Percentiles rank a stretch among this genome's conserved stretches.
phyloP scores from a whole-genome alignment of 1,140 invertebrate genomes.

The Halictus rubicundus region DNA sequence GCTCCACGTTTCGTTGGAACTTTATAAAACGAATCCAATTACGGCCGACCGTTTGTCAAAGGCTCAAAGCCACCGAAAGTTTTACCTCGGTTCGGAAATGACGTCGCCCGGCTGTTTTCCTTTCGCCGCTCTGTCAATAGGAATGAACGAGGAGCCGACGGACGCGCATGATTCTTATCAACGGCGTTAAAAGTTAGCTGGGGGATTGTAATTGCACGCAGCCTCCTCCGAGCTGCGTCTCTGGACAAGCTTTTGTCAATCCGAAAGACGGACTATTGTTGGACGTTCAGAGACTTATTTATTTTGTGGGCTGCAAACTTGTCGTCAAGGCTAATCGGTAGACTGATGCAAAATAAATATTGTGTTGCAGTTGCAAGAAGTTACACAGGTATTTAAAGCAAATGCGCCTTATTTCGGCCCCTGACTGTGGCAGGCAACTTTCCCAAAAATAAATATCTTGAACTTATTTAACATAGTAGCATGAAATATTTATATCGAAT shows the following conservation, averaged over 20 bases:
- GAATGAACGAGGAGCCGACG: constrained; percentile 33
- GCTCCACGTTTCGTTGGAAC: constrained; percentile 63
- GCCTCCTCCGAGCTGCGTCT: no score
- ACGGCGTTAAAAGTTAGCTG: constrained; percentile 14
- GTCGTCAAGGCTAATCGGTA: no score
- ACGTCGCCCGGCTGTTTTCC: constrained; percentile 47
- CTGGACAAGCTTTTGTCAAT: no score
- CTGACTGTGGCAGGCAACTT: no score
- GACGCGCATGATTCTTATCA: neutral
- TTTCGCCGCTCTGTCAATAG: constrained; percentile 27
- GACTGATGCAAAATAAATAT: no score
- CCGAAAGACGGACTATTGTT: no score
- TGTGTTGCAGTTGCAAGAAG: no score
- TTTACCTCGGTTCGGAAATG: constrained; percentile 50
- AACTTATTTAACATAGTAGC: no score
- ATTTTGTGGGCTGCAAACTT: neutral
- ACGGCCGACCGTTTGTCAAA: constrained; percentile 64
- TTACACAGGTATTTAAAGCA: no score
- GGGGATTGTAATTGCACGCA: neutral
- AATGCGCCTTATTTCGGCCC: no score
- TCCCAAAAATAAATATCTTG: no score
- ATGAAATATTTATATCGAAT: no score
- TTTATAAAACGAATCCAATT: constrained; percentile 71
- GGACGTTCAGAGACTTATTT: neutral
- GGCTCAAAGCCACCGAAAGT: constrained; percentile 60